These are phyloP conservation scores for Solenodon paradoxus DNA, from an alignment of 2,113 vertebrate species.

Conservation along the genomic window DNA sequence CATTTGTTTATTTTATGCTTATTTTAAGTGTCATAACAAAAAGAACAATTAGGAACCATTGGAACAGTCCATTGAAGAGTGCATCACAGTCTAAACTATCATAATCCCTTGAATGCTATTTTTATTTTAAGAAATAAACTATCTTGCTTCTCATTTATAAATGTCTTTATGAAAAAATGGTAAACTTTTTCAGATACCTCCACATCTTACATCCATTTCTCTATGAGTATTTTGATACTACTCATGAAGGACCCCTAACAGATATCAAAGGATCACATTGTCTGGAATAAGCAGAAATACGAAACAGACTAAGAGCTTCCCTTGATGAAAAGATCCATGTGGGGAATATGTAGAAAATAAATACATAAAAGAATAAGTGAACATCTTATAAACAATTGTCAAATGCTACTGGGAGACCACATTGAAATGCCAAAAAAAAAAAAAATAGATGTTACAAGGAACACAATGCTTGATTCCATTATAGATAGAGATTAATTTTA, in stretches of 20 bases:
- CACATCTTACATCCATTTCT: neutral
- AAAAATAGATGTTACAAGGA: neutral
- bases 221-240: neutral
- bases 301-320: neutral
- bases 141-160: neutral
- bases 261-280: neutral
- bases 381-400: neutral
- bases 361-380: neutral
- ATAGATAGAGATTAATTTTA: conserved; percentile 1
- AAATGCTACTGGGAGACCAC: neutral
- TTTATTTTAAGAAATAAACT: neutral
- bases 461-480: neutral
- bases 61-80: neutral
- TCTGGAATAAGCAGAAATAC: neutral
- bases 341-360: neutral
- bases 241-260: neutral
- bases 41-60: neutral
- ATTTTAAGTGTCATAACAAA: neutral
- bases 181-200: neutral
- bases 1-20: neutral
- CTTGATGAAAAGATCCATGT: neutral
- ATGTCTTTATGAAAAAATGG: neutral
- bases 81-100: neutral
- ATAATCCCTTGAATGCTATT: neutral
- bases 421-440: neutral